A percentile compares a stretch with the other conserved stretches of the same genome.
These are phyloP conservation scores for Uloborus plumipes DNA, from an alignment of 2,888 invertebrate genomes.

Conservation along the genomic window DNA sequence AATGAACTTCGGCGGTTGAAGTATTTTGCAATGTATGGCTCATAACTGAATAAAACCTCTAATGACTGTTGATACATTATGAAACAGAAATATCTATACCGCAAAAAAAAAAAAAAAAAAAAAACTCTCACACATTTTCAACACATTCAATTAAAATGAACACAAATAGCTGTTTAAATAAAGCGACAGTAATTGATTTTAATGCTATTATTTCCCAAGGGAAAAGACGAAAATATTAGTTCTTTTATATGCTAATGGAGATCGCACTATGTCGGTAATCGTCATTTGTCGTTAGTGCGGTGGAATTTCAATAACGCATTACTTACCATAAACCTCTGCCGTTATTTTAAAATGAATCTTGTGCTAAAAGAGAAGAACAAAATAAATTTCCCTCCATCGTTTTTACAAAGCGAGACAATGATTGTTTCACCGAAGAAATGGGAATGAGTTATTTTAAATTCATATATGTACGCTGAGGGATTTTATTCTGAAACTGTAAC, in stretches of 20 bases:
- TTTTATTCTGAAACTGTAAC: too few relatives aligned
- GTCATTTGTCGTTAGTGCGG: slow-evolving; percentile 3
- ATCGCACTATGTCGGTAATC: slow-evolving; percentile 1
- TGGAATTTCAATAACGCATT: slow-evolving; percentile 10
- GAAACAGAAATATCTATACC: too few relatives aligned
- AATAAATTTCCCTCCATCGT: slow-evolving; percentile 3
- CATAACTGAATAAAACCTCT: too few relatives aligned
- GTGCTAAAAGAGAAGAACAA: neutral
- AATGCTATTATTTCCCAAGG: neutral
- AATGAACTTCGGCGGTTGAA: too few relatives aligned
- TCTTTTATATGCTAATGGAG: slow-evolving; percentile 7
- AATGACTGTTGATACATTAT: too few relatives aligned
- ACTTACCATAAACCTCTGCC: neutral
- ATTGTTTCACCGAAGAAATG: too few relatives aligned
- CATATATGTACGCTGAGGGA: too few relatives aligned
- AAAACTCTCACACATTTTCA: too few relatives aligned
- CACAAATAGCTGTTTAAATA: neutral
- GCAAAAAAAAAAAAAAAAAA: too few relatives aligned
- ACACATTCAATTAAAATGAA: too few relatives aligned
- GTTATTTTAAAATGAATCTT: slow-evolving; percentile 9
- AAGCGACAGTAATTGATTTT: neutral
- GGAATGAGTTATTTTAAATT: too few relatives aligned
- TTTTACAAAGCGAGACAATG: neutral
- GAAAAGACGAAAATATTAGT: neutral
- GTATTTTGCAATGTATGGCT: too few relatives aligned